Evolutionary conservation across 1,140 invertebrate genomes (phyloP), one percentile per base, ranked within the genome.

Genomic region (Heliconius eleuchia): DNA sequence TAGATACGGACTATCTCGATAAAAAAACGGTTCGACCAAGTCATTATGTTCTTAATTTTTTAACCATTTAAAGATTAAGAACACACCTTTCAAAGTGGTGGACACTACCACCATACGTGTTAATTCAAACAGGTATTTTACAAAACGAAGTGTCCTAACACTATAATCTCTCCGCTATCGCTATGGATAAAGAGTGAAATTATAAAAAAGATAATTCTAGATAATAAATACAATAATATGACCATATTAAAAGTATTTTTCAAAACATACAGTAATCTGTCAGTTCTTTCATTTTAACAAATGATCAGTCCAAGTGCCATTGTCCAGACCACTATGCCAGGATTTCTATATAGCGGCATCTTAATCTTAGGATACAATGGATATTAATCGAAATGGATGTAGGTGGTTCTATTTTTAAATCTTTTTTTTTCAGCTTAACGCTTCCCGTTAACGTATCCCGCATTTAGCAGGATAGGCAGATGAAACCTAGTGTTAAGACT

Each of bases 311-410:
- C 55, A 37, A 39, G 18, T 74, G 16, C 77, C 60, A 74, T 74
- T 74, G 77, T 77, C 30, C 75, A 70, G 46, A 46, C 76, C 70
- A 71, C 72, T 77, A 71, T 77, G 77, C 73, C 23, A 34, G 37
- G 71, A 72, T 72, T 72, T 72, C 71, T 72, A 16, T 72, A 42
- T 72, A 72, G 71, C 9, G 71, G 92, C 93, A 78, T 94, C 92
- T n/a, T 87, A 85, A 74, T 94, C 92, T 55, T 92, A 81, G 0
- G 89, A 85, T 72, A 94, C 92, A 19, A 94, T 66, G 13, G 60
- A 27, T 66, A 66, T 66, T 66, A 66, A 66, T 66, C 23, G 60
- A 27, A 66, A 30, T 11, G 23, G 30, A 2, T 66, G 23, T 30
- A 57, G 55, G 55, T 23, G 27, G 60, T 66, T 66, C 9, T 30